phyloP scores from a whole-genome alignment of 2,113 vertebrate genomes.

The Otocyon megalotis region DNA sequence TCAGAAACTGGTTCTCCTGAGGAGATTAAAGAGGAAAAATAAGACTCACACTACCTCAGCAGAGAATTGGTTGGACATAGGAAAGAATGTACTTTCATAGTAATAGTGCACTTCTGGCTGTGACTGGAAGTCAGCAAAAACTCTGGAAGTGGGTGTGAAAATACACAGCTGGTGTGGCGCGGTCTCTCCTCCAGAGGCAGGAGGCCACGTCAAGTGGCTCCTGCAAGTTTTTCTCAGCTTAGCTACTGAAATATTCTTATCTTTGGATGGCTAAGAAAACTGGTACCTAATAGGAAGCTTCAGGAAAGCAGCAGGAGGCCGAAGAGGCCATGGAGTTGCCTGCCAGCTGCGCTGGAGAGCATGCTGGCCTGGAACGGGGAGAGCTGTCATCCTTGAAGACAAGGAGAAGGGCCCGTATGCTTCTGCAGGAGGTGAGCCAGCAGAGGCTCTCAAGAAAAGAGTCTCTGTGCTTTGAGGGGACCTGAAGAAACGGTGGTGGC shows the following conservation, averaged over 20 bases:
- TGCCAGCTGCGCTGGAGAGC: not conserved
- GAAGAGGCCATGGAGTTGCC: not conserved
- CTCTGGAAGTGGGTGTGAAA: not conserved
- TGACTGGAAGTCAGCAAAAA: not conserved
- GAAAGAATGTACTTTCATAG: not conserved
- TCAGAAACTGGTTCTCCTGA: not conserved
- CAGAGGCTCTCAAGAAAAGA: not conserved
- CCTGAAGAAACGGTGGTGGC: not conserved
- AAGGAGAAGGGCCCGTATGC: not conserved
- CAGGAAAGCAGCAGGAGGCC: not conserved
- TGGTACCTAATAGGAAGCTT: not conserved
- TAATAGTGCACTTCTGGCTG: not conserved
- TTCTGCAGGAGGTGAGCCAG: not conserved
- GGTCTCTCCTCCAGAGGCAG: not conserved
- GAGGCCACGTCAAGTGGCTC: not conserved
- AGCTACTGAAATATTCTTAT: not conserved
- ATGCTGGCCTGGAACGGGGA: not conserved
- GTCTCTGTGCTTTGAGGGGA: not conserved
- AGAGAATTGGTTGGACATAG: not conserved
- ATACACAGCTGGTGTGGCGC: not conserved
- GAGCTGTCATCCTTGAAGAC: not conserved
- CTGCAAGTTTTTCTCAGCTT: not conserved
- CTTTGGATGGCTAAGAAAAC: constrained; percentile 1
- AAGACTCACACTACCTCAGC: not conserved
- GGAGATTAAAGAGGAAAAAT: not conserved